phyloP scores from a whole-genome alignment of 2,888 invertebrate genomes.

The Netelia fuscicornis region DNA sequence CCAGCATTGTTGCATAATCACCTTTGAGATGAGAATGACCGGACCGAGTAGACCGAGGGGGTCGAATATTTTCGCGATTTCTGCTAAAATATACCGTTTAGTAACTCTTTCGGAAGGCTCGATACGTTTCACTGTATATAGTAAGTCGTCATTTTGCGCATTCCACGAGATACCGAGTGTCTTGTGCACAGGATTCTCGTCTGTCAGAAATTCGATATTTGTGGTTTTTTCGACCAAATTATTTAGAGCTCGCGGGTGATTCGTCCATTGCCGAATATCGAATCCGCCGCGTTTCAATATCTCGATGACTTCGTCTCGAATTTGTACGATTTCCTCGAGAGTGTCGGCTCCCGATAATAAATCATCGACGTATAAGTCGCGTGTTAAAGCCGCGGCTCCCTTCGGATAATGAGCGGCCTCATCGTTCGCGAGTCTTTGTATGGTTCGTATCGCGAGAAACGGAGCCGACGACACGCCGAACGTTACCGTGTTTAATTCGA shows the following conservation, averaged over 20 bases:
- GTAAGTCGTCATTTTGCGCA: constrained; percentile 47
- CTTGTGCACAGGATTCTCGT: constrained; percentile 50
- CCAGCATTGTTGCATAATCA: constrained; percentile 65
- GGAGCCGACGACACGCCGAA: constrained; percentile 64
- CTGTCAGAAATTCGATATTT: constrained; percentile 49
- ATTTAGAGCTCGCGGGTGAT: constrained; percentile 57
- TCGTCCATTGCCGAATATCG: constrained; percentile 74
- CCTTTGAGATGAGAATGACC: constrained; percentile 59
- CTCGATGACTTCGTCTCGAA: constrained; percentile 67
- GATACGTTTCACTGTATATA: constrained; percentile 51
- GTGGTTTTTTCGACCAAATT: constrained; percentile 42
- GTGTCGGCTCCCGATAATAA: constrained; percentile 65
- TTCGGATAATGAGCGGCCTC: constrained; percentile 60
- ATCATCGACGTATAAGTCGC: constrained; percentile 70
- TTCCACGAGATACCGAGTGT: constrained; percentile 63
- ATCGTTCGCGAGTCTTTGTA: constrained; percentile 65
- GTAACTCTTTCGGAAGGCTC: constrained; percentile 34
- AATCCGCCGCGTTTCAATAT: constrained; percentile 75
- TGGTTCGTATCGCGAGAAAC: constrained; percentile 62
- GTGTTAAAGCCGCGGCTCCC: constrained; percentile 47
- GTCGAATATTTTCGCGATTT: constrained; percentile 64
- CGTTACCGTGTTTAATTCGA: constrained; percentile 59
- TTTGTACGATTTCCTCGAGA: constrained; percentile 64
- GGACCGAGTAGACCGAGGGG: constrained; percentile 66
- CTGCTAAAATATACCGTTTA: constrained; percentile 59